Evolutionary conservation across 2,113 vertebrate species (phyloP), one percentile per base, ranked within the genome.

Genomic region (Pyrgilauda ruficollis): DNA sequence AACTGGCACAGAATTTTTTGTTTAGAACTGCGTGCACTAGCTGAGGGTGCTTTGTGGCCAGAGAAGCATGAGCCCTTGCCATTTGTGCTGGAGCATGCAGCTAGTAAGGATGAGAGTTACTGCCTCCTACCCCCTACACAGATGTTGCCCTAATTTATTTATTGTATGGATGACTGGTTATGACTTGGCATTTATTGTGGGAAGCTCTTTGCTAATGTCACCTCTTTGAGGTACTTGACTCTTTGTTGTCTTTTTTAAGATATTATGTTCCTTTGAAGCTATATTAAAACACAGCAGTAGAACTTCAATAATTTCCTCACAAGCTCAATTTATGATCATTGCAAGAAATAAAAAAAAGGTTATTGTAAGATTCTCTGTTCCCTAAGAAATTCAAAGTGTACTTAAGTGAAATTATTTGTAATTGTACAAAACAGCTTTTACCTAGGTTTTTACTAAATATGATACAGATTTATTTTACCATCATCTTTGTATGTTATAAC

Each of bases 31-130:
- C n/a, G 23, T 47, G 18, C 9, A 8, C 9, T 12, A 43, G 33
- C 23, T 64, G 30, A 49, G n/a, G 49, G 19, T 61, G 23, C 14
- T 68, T 49, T 56, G 30, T 19, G 22, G 17, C 9, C 9, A 5
- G 0, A 41, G 44, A 49, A 74, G 18, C 0, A 1, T 3, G 2
- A 17, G 11, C 5, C 7, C 16, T 64, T 76, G 16, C 6, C 11
- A 33, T 74, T 30, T 68, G 3, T 33, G 11, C 61, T 76, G 35
- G 7, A 78, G 9, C 15, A 55, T 6, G 3, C 9, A 74, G 27
- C 47, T 80, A 68, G 33, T 50, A 73, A 79, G 68, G 67, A 59
- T 55, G 26, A 87, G 56, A 72, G 63, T 52, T 62, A 17, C 63
- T 66, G 19, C 11, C 70, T 79, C 46, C 74, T 39, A 20, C 7